A percentile compares a stretch with the other conserved stretches of the same genome.
phyloP scores from a whole-genome alignment of 2,113 vertebrate species.

The Myiozetetes cayanensis region DNA sequence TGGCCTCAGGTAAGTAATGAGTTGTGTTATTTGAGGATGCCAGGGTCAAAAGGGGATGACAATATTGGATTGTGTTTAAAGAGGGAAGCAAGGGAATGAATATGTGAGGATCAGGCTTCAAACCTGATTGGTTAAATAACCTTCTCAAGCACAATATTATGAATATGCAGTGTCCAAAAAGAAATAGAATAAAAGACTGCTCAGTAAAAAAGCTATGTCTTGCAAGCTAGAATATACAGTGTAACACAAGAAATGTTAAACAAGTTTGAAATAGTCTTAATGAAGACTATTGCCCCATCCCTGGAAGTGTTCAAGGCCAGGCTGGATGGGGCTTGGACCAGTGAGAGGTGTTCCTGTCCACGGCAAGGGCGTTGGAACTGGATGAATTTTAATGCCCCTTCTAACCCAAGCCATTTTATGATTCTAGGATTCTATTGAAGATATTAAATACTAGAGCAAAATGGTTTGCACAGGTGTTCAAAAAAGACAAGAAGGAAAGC shows the following conservation, averaged over 20 bases:
- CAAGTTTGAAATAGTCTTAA: background rate
- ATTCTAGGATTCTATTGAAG: background rate
- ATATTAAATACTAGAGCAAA: background rate
- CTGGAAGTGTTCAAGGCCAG: background rate
- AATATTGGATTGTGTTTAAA: background rate
- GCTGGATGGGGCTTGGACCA: background rate
- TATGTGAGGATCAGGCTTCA: background rate
- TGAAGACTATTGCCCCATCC: background rate
- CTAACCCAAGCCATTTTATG: background rate
- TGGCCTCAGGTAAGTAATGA: background rate
- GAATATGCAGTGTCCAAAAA: background rate
- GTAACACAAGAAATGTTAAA: background rate
- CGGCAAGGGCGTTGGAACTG: background rate
- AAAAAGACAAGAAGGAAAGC: background rate
- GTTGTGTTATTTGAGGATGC: background rate
- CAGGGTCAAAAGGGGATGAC: background rate
- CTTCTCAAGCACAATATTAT: background rate
- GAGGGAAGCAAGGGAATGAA: background rate
- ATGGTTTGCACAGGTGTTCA: background rate
- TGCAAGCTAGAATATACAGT: background rate
- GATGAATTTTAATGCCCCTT: background rate
- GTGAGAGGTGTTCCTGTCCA: background rate
- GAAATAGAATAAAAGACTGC: background rate
- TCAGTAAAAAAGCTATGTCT: background rate
- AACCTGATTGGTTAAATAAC: background rate